Base-by-base conservation (phyloP, 2,888 invertebrate genomes). In the Boloria selene region DNA sequence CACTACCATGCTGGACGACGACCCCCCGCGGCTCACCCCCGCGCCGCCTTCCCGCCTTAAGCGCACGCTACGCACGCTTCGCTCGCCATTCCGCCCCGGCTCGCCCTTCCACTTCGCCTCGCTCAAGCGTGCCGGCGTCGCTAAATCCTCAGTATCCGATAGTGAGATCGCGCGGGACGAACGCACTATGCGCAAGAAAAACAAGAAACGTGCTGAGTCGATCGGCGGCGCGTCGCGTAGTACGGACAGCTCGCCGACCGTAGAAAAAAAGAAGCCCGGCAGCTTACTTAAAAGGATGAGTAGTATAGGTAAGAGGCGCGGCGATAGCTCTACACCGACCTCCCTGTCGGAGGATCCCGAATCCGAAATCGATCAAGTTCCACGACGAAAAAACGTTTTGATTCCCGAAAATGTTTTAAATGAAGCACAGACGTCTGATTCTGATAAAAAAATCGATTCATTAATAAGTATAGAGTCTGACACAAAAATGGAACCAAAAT, bases 21-120 rank as follows among this genome's bases (percentile, higher is more conserved):
- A 82, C 76, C 84, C 80, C 62, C 76, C 74, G 31, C 31, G 1
- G 2, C 31, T 38, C 31, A 2, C 31, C 31, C 31, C 31, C 31
- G 31, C 69, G 78, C 77, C 31, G 72, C 83, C 87, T 71, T 90
- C 91, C 75, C 90, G 90, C 73, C 85, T 93, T 73, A 89, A 88
- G 72, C 90, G 89, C 76, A 90, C 90, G 77, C 85, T 93, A 75
- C 87, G 86, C 81, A 80, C 92, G 83, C 85, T 93, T 66, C 87
- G 92, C 75, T 84, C 90, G 73, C 90, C 92, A 80, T 92, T 93
- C 85, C 90, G 91, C 77, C 84, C 87, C 83, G 86, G 85, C 76
- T 90, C 92, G 86, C 89, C 90, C 87, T 92, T 92, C 88, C 90
- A 92, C 85, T 84, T 92, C 81, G 88, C 86, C 74, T 81, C 90